Conservation (phyloP, 2,888 invertebrate species). For the Eristalis intricaria region DNA sequence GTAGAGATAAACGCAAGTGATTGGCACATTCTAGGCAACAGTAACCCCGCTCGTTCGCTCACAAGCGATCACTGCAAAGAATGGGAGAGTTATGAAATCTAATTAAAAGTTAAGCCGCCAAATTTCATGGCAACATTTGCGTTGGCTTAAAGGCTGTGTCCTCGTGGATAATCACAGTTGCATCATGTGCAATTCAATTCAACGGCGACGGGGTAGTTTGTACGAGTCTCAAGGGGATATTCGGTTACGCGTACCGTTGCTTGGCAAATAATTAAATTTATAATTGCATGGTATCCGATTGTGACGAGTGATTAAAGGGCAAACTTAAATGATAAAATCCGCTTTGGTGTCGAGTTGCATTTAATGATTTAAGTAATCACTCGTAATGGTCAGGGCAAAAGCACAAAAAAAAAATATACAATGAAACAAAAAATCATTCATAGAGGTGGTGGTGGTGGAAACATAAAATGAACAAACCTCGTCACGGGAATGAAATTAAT, state of each 20-base stretch:
- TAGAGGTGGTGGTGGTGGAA: no score
- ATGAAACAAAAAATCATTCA: slow-evolving; percentile 1
- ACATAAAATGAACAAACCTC: slow-evolving; percentile 12
- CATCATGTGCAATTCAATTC: slow-evolving; percentile 27
- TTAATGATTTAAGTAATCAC: slow-evolving; percentile 40
- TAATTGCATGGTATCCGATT: slow-evolving; percentile 63
- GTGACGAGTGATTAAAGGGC: slow-evolving; percentile 21
- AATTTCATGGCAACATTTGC: slow-evolving; percentile 56
- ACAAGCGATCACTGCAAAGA: slow-evolving; percentile 19
- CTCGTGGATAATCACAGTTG: slow-evolving; percentile 66
- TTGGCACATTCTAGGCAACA: neutral
- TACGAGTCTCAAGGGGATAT: slow-evolving; percentile 8
- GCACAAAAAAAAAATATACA: neutral
- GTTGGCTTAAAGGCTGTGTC: slow-evolving; percentile 46
- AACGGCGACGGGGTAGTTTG: neutral
- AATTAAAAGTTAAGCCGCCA: slow-evolving; percentile 62
- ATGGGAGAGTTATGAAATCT: slow-evolving; percentile 49
- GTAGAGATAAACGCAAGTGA: neutral
- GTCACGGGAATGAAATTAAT: slow-evolving; percentile 56
- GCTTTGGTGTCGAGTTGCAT: slow-evolving; percentile 28
- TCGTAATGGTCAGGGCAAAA: neutral
- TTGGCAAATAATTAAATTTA: slow-evolving; percentile 65
- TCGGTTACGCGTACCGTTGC: slow-evolving; percentile 14
- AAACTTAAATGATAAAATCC: slow-evolving; percentile 45
- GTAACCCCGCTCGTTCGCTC: neutral